phyloP scores from a whole-genome alignment of 64 coral and sea anemone genomes.

The Trachythela sp. region DNA sequence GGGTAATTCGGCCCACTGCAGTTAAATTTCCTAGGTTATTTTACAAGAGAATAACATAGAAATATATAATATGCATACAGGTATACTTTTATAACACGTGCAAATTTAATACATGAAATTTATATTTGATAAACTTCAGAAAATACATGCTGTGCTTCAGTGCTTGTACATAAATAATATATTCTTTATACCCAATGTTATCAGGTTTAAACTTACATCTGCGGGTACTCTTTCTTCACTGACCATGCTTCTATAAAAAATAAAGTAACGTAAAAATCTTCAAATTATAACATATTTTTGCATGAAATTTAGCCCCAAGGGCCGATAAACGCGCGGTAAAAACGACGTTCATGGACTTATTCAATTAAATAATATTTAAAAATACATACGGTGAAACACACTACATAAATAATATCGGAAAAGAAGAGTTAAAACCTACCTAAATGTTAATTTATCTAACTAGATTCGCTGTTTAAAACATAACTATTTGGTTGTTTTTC shows the following conservation, averaged over 20 bases:
- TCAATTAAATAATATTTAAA: background rate
- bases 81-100: no score
- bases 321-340: background rate
- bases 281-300: no score
- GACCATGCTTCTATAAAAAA: background rate
- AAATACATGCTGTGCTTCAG: no score
- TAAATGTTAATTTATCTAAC: background rate
- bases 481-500: no score
- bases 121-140: no score
- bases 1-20: no score
- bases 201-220: background rate
- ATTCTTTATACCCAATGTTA: no score
- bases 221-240: background rate
- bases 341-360: background rate
- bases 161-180: no score
- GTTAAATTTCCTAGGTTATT: no score
- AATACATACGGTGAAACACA: background rate
- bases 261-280: background rate
- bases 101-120: no score
- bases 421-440: background rate
- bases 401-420: background rate
- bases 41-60: no score
- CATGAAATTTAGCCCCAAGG: background rate
- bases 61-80: no score
- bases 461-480: background rate